Conservation (phyloP, 2,888 invertebrate species). For the Lasioglossum marginatum region DNA sequence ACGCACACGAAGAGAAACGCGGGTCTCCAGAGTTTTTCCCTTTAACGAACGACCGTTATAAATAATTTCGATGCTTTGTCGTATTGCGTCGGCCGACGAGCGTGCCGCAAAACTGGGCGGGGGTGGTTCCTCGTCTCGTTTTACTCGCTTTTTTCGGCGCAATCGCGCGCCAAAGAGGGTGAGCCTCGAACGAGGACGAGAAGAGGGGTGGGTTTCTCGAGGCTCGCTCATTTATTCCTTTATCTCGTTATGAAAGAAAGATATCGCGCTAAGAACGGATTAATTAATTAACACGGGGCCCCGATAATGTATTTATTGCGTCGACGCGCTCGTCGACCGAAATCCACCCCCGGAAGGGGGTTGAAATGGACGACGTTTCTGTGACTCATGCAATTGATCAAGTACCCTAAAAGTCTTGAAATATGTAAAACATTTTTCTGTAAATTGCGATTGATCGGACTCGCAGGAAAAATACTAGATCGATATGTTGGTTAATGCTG, state of each 20-base stretch:
- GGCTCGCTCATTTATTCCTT: slow-evolving; percentile 65
- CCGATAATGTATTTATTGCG: slow-evolving; percentile 54
- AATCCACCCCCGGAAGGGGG: neutral
- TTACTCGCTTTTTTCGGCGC: slow-evolving; percentile 44
- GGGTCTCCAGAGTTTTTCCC: slow-evolving; percentile 70
- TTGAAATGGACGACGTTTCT: neutral
- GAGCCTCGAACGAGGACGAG: slow-evolving; percentile 24
- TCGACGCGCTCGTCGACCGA: slow-evolving; percentile 20
- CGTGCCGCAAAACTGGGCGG: slow-evolving; percentile 60
- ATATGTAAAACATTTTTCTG: neutral
- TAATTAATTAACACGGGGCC: slow-evolving; percentile 56
- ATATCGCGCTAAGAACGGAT: slow-evolving; percentile 54
- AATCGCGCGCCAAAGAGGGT: slow-evolving; percentile 62
- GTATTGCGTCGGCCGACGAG: slow-evolving; percentile 70
- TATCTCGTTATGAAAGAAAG: slow-evolving; percentile 67
- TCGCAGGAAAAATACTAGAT: neutral
- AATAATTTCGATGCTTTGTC: slow-evolving; percentile 77
- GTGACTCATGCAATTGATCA: neutral
- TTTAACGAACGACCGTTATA: slow-evolving; percentile 80
- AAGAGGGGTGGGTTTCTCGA: slow-evolving; percentile 28
- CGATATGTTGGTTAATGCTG: neutral
- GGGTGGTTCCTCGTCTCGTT: slow-evolving; percentile 40
- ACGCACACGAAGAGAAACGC: slow-evolving; percentile 29
- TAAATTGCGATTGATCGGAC: neutral
- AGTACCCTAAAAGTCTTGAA: neutral